phyloP scores from a whole-genome alignment of 2,888 invertebrate species.

The Aporophyla nigra region DNA sequence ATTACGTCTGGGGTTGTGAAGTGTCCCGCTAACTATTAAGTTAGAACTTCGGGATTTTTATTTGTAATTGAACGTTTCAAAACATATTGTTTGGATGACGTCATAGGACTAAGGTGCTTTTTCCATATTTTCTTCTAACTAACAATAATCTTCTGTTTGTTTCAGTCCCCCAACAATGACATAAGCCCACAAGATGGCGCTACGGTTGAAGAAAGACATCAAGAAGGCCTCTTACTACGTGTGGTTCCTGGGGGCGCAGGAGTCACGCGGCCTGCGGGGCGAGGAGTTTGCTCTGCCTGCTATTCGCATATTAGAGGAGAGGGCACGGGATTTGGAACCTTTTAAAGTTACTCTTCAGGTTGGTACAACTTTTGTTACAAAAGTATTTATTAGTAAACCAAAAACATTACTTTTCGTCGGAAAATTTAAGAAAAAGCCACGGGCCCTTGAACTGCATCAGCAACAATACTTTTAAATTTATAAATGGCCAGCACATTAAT shows the following conservation, averaged over 20 bases:
- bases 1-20: no score
- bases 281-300: constrained; percentile 96
- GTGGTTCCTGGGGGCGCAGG: constrained; percentile 98
- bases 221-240: constrained; percentile 98
- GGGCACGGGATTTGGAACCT: constrained; percentile 96
- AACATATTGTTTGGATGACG: neutral
- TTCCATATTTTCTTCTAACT: neutral
- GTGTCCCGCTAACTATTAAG: no score
- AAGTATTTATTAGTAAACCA: no score
- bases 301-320: constrained; percentile 95
- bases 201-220: constrained; percentile 95
- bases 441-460: no score
- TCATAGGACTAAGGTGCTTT: neutral
- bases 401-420: no score
- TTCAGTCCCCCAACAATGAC: constrained; percentile 82
- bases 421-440: no score
- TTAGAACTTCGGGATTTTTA: neutral
- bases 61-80: neutral
- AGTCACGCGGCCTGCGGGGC: constrained; percentile 96
- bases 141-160: constrained; percentile 67
- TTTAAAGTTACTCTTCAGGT: constrained; percentile 97
- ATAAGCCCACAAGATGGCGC: constrained; percentile 92
- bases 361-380: constrained; percentile 60
- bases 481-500: no score
- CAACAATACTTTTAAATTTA: no score